Evolutionary conservation across 2,113 vertebrate species (phyloP), one percentile per base, ranked within the genome.

Genomic region (Crotalus tigris): DNA sequence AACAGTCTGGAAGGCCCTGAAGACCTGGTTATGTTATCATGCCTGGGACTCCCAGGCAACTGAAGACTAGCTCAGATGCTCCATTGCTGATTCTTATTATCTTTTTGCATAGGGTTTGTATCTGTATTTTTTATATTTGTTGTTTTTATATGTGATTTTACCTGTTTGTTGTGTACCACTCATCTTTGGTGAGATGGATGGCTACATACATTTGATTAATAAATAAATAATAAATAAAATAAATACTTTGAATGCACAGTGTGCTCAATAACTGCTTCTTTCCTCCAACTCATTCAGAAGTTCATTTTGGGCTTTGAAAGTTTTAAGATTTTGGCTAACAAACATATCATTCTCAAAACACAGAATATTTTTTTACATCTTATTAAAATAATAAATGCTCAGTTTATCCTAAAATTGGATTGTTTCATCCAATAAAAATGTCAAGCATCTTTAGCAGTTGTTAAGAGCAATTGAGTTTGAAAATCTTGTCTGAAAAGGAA

Each of bases 361-460:
- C 69, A 75, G n/a, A 19, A 75, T 2, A 33, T 75, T 75, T 33
- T 75, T 75, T 33, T 75, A 75, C n/a, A 39, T 75, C n/a, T n/a
- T 17, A 90, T 29, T 44, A 85, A 44, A 95, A 94, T 44, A 11
- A 75, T 44, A 23, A 61, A 91, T n/a, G 26, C 39, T n/a, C 49
- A 93, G 19, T 55, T n/a, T 64, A 89, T 21, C 26, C n/a, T 24
- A 92, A 86, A 85, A 75, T 61, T 33, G 44, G 2, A 0, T 89
- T 93, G 39, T 51, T 85, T 33, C 13, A 58, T 1, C 1, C 53
- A 6, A 0, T 17, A 21, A 95, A 64, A 33, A 92, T 93, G 87
- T 93, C n/a, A 75, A 87, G 12, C 24, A 44, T 58, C 64, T 91
- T 93, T 49, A 94, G 90, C 33, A 89, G 15, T 5, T 93, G 12